Conservation (phyloP, 2,797 vertebrate species). For the Erpetoichthys calabaricus region DNA sequence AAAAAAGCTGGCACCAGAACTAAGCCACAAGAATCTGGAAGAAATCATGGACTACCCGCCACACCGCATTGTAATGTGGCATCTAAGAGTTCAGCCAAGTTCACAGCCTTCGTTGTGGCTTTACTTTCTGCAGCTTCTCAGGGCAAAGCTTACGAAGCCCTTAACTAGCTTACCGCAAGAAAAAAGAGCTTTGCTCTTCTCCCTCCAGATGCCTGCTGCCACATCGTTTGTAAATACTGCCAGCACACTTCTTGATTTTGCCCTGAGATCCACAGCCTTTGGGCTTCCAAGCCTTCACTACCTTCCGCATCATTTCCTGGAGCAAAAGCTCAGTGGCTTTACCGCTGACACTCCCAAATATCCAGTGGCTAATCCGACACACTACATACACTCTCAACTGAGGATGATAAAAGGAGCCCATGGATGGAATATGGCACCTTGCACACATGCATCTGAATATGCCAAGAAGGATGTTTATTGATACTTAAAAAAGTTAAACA, state of each 20-base stretch:
- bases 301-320: too few relatives aligned
- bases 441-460: too few relatives aligned
- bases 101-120: neutral
- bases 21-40: neutral
- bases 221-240: neutral
- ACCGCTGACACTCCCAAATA: too few relatives aligned
- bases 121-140: neutral
- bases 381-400: too few relatives aligned
- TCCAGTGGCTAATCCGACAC: too few relatives aligned
- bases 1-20: neutral
- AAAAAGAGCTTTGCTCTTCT: neutral
- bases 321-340: too few relatives aligned
- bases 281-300: too few relatives aligned
- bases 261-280: too few relatives aligned
- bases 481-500: too few relatives aligned
- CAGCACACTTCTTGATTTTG: neutral
- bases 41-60: neutral
- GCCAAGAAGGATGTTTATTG: too few relatives aligned
- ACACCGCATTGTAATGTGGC: slow-evolving; percentile 1
- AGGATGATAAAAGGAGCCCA: too few relatives aligned
- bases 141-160: neutral
- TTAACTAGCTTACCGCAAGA: neutral
- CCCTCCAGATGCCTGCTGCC: neutral
- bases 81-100: neutral
- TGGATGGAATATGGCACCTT: too few relatives aligned